These are phyloP conservation scores for Megalops cyprinoides DNA, from an alignment of 2,797 vertebrate species.

Conservation along the genomic window DNA sequence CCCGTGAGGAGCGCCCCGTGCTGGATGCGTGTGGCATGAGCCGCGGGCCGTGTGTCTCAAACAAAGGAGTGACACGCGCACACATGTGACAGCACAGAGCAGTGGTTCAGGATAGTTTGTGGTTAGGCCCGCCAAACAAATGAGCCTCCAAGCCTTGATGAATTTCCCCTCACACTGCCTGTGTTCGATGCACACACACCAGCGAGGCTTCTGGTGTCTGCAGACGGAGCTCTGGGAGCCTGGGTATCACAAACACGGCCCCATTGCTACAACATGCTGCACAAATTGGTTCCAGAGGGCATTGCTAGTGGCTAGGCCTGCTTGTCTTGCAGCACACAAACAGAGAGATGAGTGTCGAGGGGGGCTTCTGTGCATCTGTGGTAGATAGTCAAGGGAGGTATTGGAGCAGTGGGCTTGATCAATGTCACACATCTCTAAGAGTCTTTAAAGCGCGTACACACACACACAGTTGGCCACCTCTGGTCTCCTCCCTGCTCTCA, in stretches of 20 bases:
- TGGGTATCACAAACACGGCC: no score
- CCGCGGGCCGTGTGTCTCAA: neutral
- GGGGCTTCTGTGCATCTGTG: neutral
- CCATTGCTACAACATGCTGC: slow-evolving; percentile 1
- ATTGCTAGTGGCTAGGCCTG: slow-evolving; percentile 61
- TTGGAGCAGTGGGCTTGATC: neutral
- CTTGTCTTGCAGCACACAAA: neutral
- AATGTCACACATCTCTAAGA: neutral
- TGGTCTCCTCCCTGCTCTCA: neutral
- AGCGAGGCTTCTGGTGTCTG: neutral
- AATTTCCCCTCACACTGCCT: no score
- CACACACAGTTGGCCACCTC: neutral
- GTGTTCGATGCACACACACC: no score
- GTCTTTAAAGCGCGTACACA: no score
- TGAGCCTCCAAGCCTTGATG: neutral
- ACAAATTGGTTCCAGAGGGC: slow-evolving; percentile 48
- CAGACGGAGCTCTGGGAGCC: no score
- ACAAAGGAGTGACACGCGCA: neutral
- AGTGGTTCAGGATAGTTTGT: no score
- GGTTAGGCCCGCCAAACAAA: neutral
- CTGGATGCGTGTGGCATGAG: neutral
- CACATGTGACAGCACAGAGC: neutral
- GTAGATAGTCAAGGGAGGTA: neutral
- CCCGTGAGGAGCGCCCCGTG: neutral
- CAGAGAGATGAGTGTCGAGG: neutral